Base-by-base conservation (phyloP, 2,888 invertebrate species). In the Nephrocerus scutellatus region DNA sequence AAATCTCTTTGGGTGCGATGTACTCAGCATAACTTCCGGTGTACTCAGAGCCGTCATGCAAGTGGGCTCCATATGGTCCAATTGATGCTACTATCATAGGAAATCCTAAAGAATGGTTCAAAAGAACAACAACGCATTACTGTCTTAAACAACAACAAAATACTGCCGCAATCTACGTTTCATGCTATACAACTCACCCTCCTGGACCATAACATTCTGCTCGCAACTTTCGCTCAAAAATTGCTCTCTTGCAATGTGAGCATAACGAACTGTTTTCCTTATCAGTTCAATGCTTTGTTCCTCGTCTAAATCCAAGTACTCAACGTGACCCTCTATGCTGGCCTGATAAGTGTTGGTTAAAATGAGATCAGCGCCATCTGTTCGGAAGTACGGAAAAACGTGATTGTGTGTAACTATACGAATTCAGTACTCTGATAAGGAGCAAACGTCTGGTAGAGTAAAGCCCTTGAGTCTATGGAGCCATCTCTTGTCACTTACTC, bases 1-100 rank as follows among this genome's bases (percentile, higher is more conserved):
- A 77, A 63, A 95, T 77, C 28, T 75, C 75, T 71, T 82, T 72
- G 20, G 71, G 69, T 4, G 80, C 63, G 2, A 84, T 77, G 36
- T 70, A 76, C 44, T 79, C 76, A 0, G 80, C 81, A 60, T 88
- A 89, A 43, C 75, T 75, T 13, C 95, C 95, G n/a, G 80, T 81
- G 63, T 95, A 96, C 63, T 96, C 96, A 0, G 93, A 93, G 9
- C 86, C 87, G 64, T 96, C 90, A 58, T 85, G 84, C 23, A 91
- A 72, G 55, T 80, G 83, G 0, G 93, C 93, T 1, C 93, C 95
- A 62, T 88, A 95, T 0, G 95, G 90, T 1, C 95, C 95, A 44
- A 93, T 82, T 0, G 92, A 88, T 0, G 90, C 95, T 15, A 86
- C 88, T 30, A 95, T 75, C 51, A 82, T 60, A 9, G 86, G 80